These are phyloP conservation scores for Capromys pilorides DNA, from an alignment of 2,797 vertebrate genomes.

Conservation along the genomic window DNA sequence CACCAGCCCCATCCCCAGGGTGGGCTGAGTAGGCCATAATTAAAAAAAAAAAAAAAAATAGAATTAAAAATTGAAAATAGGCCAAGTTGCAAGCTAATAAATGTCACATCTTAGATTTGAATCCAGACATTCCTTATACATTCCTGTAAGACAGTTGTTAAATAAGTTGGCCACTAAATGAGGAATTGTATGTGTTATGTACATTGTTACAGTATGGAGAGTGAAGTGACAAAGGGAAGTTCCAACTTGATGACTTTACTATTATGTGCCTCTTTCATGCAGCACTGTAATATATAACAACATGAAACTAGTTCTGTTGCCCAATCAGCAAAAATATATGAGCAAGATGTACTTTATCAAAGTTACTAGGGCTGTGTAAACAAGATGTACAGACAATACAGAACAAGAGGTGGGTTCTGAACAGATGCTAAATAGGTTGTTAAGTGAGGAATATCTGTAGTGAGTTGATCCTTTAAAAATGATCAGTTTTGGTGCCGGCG, in stretches of 20 bases:
- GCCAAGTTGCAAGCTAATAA: conserved; percentile 12
- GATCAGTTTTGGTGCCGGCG: background rate
- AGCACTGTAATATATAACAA: background rate
- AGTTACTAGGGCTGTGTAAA: background rate
- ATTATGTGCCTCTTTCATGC: background rate
- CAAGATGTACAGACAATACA: background rate
- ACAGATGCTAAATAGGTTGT: background rate
- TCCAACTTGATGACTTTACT: background rate
- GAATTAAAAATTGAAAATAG: conserved; percentile 37
- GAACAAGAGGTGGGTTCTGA: background rate
- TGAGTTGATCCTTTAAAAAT: conserved; percentile 43
- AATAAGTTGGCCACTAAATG: background rate
- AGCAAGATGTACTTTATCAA: background rate
- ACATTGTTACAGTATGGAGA: background rate
- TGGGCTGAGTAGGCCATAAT: too few relatives aligned
- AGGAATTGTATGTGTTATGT: background rate
- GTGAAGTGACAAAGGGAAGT: background rate
- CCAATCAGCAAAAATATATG: background rate
- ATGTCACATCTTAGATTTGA: conserved; percentile 22
- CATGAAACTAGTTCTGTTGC: background rate
- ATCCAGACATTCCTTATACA: background rate
- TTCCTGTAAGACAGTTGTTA: background rate
- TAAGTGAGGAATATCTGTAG: background rate
- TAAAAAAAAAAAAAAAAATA: too few relatives aligned
- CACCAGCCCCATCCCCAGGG: too few relatives aligned